Base-by-base conservation (phyloP, 2,888 invertebrate genomes). In the Argyresthia goedartella region DNA sequence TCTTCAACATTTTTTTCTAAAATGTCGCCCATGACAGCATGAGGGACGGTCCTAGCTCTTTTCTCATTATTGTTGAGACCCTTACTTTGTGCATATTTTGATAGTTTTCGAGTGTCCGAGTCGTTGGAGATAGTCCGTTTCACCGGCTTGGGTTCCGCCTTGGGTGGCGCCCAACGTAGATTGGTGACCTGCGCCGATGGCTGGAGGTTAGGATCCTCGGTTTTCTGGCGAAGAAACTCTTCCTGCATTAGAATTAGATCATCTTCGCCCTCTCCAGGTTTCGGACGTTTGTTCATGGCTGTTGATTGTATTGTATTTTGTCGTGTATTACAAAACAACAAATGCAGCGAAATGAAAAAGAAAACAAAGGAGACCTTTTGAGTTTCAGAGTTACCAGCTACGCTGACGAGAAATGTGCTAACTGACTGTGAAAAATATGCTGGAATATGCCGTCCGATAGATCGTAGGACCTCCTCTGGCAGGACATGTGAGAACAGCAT, bases 201-300 rank as follows among this genome's bases (percentile, higher is more conserved):
- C 54, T 88, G 81, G 51, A 90, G 72, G 49, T 78, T 77, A 33
- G 87, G 82, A 59, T 89, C 88, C 55, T 87, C 86, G 9, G 70
- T 66, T 55, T 88, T 88, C 58, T 90, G 85, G 43, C 71, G 80
- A 15, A 91, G 69, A 67, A 92, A 95, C 57, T 92, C 91, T 60
- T 91, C 89, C 68, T 95, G 93, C 89, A 93, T 89, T 53, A 88
- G 88, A 15, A 94, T 77, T 41, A 95, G 86, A 65, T 94, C 94
- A 13, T 92, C 91, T 61, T 95, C 94, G 44, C 87, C 88, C 68
- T 94, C 94, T 6, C 88, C 88, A 1, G 88, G 88, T 65, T 90
- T 91, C 0, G 94, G 93, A 59, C 94, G 82, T 58, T 84, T 82
- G 58, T 88, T 39, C 39, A 39, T n/a, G 39, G 10, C 8, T 3